Conservation (phyloP, 2,113 vertebrate species). For the Dasyurus viverrinus region DNA sequence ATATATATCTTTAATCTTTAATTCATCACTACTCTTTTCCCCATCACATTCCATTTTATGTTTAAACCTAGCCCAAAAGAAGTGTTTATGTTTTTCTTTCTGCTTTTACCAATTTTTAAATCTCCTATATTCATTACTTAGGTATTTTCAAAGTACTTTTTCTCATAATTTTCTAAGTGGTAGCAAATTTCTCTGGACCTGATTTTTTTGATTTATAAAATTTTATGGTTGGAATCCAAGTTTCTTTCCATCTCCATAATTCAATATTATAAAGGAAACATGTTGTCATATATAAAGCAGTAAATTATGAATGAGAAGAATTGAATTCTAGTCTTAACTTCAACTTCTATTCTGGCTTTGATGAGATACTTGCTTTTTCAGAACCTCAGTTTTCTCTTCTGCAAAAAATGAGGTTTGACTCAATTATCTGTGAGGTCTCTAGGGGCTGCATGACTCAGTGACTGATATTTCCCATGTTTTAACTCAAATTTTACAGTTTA, state of each 20-base stretch:
- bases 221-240: neutral
- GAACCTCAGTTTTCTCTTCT: too few species aligned
- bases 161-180: neutral
- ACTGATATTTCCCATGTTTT: neutral
- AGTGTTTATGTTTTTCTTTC: neutral
- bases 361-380: too few species aligned
- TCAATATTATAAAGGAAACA: neutral
- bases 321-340: neutral
- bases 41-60: neutral
- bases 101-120: neutral
- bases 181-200: neutral
- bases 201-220: too few species aligned
- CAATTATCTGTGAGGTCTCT: neutral
- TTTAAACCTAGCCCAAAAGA: neutral
- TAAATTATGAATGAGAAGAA: neutral
- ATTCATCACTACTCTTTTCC: neutral
- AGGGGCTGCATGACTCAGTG: neutral
- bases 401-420: too few species aligned
- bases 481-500: neutral
- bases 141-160: neutral
- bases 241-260: neutral
- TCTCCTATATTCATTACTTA: neutral
- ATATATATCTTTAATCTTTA: neutral
- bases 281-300: neutral
- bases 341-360: neutral